Evolutionary conservation across 2,113 vertebrate genomes (phyloP).

Genomic region (Solea senegalensis): DNA sequence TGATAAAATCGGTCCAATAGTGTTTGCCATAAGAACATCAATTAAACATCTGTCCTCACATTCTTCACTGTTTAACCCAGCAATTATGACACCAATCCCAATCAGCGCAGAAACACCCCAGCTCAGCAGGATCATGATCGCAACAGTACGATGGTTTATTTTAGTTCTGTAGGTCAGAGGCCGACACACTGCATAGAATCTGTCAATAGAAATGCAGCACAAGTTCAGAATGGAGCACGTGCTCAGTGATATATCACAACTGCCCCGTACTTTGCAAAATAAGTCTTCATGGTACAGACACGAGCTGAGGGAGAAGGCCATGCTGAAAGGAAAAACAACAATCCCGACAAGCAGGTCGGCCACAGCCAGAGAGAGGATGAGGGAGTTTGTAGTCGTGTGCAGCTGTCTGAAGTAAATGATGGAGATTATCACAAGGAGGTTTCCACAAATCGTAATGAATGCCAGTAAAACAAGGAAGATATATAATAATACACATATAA

Average conservation of each 20-base stretch:
- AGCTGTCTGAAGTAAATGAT: slow-evolving; percentile 15
- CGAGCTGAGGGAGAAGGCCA: neutral
- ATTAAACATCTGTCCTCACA: slow-evolving; percentile 25
- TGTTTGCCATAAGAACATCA: neutral
- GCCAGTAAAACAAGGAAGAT: slow-evolving; percentile 25
- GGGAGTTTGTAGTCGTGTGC: neutral
- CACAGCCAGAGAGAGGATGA: slow-evolving; percentile 15
- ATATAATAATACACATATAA: slow-evolving; percentile 23
- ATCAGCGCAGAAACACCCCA: slow-evolving; percentile 5
- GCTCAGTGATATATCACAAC: slow-evolving; percentile 14
- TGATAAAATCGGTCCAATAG: neutral
- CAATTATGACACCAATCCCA: neutral
- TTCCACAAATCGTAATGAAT: slow-evolving; percentile 37
- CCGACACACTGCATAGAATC: slow-evolving; percentile 38
- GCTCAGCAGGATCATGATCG: slow-evolving; percentile 20
- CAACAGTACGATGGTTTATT: neutral
- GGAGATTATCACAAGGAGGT: slow-evolving; percentile 34
- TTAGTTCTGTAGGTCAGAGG: slow-evolving; percentile 28
- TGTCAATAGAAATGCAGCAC: slow-evolving; percentile 39
- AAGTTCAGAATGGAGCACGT: slow-evolving; percentile 27
- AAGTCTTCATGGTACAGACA: slow-evolving; percentile 2
- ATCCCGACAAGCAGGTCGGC: slow-evolving; percentile 6
- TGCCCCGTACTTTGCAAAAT: slow-evolving; percentile 13
- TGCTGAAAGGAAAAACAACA: neutral
- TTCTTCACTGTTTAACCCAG: neutral